Evolutionary conservation across 2,797 vertebrate species (phyloP).

Genomic region (Neoniphon sammara): DNA sequence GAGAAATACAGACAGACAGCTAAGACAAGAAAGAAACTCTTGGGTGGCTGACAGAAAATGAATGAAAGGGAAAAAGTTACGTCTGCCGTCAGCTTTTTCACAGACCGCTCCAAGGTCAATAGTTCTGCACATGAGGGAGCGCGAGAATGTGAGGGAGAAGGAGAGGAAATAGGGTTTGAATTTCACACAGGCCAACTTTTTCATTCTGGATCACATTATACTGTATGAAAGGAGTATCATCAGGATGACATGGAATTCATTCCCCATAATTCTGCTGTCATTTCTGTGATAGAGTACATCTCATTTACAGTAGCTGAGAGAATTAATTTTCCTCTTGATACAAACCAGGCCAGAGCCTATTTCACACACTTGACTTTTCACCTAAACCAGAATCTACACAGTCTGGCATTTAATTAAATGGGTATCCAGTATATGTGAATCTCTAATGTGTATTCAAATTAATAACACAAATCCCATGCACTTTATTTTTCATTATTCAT

Average conservation of each 20-base stretch:
- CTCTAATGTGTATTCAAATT: conserved; percentile 62
- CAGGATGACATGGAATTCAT: conserved; percentile 60
- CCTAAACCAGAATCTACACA: conserved; percentile 46
- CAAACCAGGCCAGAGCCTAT: conserved; percentile 34
- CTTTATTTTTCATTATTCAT: conserved; percentile 51
- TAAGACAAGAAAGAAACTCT: not conserved
- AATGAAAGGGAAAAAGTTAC: conserved; percentile 34
- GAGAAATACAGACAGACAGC: not conserved
- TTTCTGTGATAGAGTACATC: conserved; percentile 64
- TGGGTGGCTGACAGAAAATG: conserved; percentile 28
- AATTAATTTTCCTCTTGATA: conserved; percentile 64
- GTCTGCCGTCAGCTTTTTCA: conserved; percentile 40
- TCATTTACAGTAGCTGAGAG: conserved; percentile 67
- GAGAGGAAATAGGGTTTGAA: not conserved
- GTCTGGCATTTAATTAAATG: conserved; percentile 61
- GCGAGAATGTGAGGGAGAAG: not conserved
- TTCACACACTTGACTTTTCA: conserved; percentile 74
- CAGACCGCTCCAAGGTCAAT: conserved; percentile 49
- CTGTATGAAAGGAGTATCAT: conserved; percentile 57
- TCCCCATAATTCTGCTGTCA: conserved; percentile 63
- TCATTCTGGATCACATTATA: conserved; percentile 50
- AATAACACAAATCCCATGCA: conserved; percentile 44
- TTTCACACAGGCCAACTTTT: conserved; percentile 39
- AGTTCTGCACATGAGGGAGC: conserved; percentile 26
- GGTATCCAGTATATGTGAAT: conserved; percentile 47